Percentiles rank a stretch among this genome's conserved stretches.
Conservation (phyloP, 2,888 invertebrate species). For the Teleiodes luculella region DNA sequence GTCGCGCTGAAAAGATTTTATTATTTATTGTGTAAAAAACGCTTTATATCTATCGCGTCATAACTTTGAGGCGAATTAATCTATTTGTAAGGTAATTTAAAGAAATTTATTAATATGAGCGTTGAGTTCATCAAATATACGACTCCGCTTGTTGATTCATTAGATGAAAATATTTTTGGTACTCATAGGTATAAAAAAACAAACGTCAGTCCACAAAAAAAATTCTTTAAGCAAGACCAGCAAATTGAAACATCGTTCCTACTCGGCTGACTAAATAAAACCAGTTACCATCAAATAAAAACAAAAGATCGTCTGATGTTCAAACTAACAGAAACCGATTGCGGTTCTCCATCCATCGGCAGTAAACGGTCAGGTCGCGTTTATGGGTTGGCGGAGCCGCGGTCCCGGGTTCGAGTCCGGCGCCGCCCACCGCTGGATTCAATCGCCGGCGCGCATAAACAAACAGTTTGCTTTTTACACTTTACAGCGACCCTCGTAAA, state of each 20-base stretch:
- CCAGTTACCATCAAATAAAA: slow-evolving; percentile 20
- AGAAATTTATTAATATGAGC: too few species aligned
- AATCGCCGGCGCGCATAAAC: slow-evolving; percentile 62
- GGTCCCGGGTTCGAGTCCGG: slow-evolving; percentile 14
- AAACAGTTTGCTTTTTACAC: slow-evolving; percentile 73
- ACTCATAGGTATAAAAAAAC: too few species aligned
- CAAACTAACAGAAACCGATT: slow-evolving; percentile 23
- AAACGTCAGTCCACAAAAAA: too few species aligned
- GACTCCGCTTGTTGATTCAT: too few species aligned
- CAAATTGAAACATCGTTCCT: not conserved
- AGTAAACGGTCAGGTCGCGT: slow-evolving; percentile 56
- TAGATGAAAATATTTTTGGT: too few species aligned
- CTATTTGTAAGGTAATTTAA: too few species aligned
- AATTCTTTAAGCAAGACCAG: not conserved
- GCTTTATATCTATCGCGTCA: too few species aligned
- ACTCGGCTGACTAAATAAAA: slow-evolving; percentile 2
- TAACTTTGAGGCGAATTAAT: too few species aligned
- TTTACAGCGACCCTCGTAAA: slow-evolving; percentile 74
- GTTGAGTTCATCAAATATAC: too few species aligned
- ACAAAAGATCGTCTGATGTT: slow-evolving; percentile 19
- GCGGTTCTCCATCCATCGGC: slow-evolving; percentile 8
- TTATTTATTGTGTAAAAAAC: too few species aligned
- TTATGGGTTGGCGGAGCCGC: slow-evolving; percentile 38
- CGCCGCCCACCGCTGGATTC: slow-evolving; percentile 43
- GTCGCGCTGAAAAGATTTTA: too few species aligned